phyloP scores from a whole-genome alignment of 1,140 invertebrate species.

The Metopolophium dirhodum region DNA sequence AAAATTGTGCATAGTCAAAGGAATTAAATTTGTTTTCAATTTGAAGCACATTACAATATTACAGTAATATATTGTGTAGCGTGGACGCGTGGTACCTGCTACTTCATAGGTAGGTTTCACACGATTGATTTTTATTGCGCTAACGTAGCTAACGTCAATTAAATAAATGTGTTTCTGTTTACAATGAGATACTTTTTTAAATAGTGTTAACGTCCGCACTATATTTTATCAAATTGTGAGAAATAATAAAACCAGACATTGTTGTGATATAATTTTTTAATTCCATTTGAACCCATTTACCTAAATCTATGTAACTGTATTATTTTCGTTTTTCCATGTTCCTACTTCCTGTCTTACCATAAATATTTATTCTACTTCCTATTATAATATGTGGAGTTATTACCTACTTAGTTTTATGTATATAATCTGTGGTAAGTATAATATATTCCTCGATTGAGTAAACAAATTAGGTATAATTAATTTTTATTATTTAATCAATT shows the following conservation, averaged over 20 bases:
- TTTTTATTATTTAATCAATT: no score
- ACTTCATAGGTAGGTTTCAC: background rate
- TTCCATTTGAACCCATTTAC: background rate
- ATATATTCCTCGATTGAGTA: no score
- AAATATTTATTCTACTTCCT: background rate
- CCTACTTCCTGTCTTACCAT: background rate
- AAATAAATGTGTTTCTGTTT: background rate
- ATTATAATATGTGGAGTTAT: background rate
- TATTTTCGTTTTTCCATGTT: background rate
- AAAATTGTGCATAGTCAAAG: background rate
- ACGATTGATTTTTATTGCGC: background rate
- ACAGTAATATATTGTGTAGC: background rate
- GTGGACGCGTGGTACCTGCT: background rate
- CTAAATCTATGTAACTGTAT: background rate
- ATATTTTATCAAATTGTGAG: background rate
- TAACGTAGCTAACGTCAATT: background rate
- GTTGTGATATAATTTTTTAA: background rate
- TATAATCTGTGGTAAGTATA: no score
- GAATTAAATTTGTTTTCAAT: background rate
- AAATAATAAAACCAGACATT: constrained; percentile 6
- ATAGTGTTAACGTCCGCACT: background rate
- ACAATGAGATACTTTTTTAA: background rate
- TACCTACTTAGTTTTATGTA: background rate
- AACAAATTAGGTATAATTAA: no score
- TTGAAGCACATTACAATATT: background rate